Conservation (phyloP, 1,140 invertebrate genomes). For the Aphelenchoides avenae region DNA sequence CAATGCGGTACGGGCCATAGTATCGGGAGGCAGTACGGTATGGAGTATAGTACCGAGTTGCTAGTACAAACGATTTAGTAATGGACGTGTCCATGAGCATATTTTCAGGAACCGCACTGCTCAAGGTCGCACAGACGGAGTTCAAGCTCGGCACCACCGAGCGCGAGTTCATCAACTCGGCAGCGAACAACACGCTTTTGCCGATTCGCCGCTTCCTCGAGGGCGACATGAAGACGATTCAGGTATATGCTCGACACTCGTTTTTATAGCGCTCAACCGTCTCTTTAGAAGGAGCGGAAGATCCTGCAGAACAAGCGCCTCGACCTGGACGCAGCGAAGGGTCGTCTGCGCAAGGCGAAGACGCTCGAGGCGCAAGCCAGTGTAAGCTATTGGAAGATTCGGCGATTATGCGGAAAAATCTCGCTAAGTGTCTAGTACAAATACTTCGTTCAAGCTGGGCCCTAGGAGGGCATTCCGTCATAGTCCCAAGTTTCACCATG, state of each 20-base stretch:
- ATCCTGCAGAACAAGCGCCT: slow-evolving; percentile 68
- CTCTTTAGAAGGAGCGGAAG: slow-evolving; percentile 65
- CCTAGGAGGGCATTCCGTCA: too few species aligned
- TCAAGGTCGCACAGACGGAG: slow-evolving; percentile 82
- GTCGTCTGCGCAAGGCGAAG: slow-evolving; percentile 77
- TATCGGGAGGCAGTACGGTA: too few species aligned
- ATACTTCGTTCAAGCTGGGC: too few species aligned
- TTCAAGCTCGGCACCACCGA: slow-evolving; percentile 81
- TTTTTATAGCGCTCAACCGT: neutral
- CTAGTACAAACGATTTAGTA: slow-evolving; percentile 13
- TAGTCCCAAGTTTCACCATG: too few species aligned
- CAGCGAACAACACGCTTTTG: slow-evolving; percentile 77
- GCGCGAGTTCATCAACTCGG: slow-evolving; percentile 76
- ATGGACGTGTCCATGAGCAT: slow-evolving; percentile 9
- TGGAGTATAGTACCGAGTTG: slow-evolving; percentile 18
- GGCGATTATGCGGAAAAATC: too few species aligned
- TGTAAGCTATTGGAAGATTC: too few species aligned
- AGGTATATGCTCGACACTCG: slow-evolving; percentile 65
- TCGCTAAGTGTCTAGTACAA: too few species aligned
- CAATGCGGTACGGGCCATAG: too few species aligned
- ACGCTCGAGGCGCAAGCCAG: slow-evolving; percentile 74
- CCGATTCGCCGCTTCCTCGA: slow-evolving; percentile 85
- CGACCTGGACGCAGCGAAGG: slow-evolving; percentile 88
- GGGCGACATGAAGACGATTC: slow-evolving; percentile 89
- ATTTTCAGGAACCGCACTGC: slow-evolving; percentile 71